A percentile compares a stretch with the other conserved stretches of the same genome.
Evolutionary conservation across 2,888 invertebrate genomes (phyloP).

Genomic region (Petrophora chlorosata): DNA sequence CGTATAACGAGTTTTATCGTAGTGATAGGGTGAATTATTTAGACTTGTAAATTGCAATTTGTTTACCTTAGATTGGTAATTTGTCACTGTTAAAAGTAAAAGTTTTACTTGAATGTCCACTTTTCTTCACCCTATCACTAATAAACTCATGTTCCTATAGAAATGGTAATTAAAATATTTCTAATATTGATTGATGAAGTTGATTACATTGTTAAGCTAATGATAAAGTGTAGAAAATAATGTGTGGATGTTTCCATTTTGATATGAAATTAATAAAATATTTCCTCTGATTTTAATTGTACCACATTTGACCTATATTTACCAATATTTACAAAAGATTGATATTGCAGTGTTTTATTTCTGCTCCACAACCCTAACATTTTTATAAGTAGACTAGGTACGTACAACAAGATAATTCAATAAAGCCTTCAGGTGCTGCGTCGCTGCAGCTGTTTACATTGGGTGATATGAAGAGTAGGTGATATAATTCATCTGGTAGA

Average conservation of each 20-base stretch:
- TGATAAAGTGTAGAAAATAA: constrained; percentile 83
- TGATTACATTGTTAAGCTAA: constrained; percentile 34
- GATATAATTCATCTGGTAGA: too few species aligned
- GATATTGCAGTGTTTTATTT: constrained; percentile 71
- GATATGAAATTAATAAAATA: constrained; percentile 81
- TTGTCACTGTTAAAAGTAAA: constrained; percentile 3
- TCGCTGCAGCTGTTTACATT: too few species aligned
- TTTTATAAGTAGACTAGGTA: not conserved
- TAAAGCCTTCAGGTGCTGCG: too few species aligned
- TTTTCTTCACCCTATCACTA: constrained; percentile 52
- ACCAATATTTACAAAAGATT: constrained; percentile 84
- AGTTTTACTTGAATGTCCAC: constrained; percentile 3
- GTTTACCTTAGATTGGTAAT: constrained; percentile 3
- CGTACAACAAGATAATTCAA: too few species aligned
- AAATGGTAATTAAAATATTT: constrained; percentile 53
- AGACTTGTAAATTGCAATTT: constrained; percentile 13
- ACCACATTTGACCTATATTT: constrained; percentile 83
- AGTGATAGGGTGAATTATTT: constrained; percentile 53
- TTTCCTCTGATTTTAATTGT: constrained; percentile 82
- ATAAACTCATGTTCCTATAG: constrained; percentile 72
- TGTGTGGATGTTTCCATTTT: constrained; percentile 79
- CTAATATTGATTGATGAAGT: constrained; percentile 25
- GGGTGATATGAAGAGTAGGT: too few species aligned
- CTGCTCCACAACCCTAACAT: constrained; percentile 1
- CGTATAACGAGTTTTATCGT: constrained; percentile 35